Evolutionary conservation across 2,797 vertebrate species (phyloP), one percentile per base, ranked within the genome.

Genomic region (Furcifer pardalis): DNA sequence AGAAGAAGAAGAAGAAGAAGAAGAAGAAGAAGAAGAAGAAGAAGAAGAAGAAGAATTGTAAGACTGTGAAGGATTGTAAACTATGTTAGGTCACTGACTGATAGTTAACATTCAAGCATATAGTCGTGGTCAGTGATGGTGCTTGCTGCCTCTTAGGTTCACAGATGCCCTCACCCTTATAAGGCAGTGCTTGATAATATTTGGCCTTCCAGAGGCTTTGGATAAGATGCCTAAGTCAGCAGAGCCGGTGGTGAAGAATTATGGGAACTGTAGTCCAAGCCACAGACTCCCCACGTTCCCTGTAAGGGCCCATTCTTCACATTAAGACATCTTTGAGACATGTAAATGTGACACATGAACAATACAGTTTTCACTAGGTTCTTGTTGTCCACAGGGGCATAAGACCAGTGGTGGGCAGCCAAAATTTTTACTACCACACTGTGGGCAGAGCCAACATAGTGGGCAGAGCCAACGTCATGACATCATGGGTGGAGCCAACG

Each of bases 261-360:
- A n/a, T n/a, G n/a, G n/a, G n/a, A n/a, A 25, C 40, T 42, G 68
- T 42, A 27, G 40, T 71, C 23, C 21, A 71, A n/a, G 23, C 68
- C 68, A 71, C 12, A 25, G 23, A 23, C 40, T 69, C 6, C 35
- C 35, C 37, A 23, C 19, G 1, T 69, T 1, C 9, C 19, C 35
- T 25, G 19, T 23, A 37, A 68, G 17, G 65, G 15, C 7, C 32
- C 32, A 10, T 40, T 69, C 35, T 40, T 69, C 68, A 37, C 40
- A 37, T 69, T 69, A 69, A 69, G 19, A 40, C 19, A 40, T 40
- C 23, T 30, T 0, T 7, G 23, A 73, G 0, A 7, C 9, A 19
- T 52, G 66, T 60, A 79, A 60, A 30, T 56, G 44, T 44, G 71
- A 4, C 4, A 59, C 8, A 82, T 52, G 15, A 40, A 19, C 5